phyloP scores from a whole-genome alignment of 2,797 vertebrate species.

The Limnodromus scolopaceus region DNA sequence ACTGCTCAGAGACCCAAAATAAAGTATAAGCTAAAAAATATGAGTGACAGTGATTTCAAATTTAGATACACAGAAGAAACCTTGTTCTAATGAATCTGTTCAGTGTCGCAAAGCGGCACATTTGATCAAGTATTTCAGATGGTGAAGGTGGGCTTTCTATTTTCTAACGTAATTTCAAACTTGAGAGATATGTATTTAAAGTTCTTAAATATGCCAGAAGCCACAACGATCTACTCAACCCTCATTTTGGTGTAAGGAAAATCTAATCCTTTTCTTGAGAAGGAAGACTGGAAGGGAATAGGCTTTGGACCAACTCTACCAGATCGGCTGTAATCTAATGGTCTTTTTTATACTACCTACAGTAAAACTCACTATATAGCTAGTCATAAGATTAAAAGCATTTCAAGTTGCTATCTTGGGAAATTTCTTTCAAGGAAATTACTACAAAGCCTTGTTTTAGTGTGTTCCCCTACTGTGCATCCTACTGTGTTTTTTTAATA shows the following conservation, averaged over 20 bases:
- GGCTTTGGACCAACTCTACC: conserved; percentile 43
- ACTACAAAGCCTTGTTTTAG: conserved; percentile 94
- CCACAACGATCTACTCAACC: not conserved
- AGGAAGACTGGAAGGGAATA: not conserved
- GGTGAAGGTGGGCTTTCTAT: not conserved
- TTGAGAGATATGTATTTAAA: not conserved
- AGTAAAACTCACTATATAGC: conserved; percentile 68
- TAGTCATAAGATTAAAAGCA: conserved; percentile 78
- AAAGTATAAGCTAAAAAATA: conserved; percentile 5
- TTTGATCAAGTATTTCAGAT: not conserved
- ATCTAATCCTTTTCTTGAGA: conserved; percentile 19
- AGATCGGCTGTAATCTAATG: conserved; percentile 66
- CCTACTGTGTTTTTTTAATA: conserved; percentile 97
- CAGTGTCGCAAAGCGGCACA: fast-evolving
- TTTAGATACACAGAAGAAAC: not conserved
- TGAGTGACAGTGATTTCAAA: not conserved
- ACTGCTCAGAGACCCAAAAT: not conserved
- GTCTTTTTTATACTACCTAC: conserved; percentile 73
- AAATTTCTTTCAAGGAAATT: conserved; percentile 89
- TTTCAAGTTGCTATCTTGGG: conserved; percentile 83
- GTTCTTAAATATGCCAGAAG: not conserved
- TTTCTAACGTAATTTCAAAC: conserved; percentile 3
- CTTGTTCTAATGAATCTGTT: not conserved
- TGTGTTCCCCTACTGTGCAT: conserved; percentile 88
- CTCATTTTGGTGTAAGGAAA: not conserved